These are phyloP conservation scores for Sprattus sprattus DNA, from an alignment of 2,113 vertebrate genomes.

Conservation along the genomic window DNA sequence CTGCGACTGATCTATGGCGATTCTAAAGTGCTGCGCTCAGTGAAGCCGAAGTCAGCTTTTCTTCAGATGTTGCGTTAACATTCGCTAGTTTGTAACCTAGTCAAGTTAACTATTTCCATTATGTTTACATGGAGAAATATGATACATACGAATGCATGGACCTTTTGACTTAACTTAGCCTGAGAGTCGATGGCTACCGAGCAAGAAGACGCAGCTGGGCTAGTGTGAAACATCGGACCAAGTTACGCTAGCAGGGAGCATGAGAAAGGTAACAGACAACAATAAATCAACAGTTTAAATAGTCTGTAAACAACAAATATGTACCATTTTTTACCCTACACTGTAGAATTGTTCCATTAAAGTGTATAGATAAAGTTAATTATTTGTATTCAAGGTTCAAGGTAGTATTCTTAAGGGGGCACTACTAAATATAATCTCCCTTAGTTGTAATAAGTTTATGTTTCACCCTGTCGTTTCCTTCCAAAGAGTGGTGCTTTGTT, in stretches of 20 bases:
- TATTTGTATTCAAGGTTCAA: background rate
- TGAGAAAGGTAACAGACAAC: constrained; percentile 44
- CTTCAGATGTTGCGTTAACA: constrained; percentile 9
- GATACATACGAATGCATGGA: constrained; percentile 26
- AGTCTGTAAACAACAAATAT: background rate
- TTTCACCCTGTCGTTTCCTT: constrained; percentile 31
- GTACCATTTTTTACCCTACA: background rate
- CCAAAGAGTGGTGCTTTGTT: constrained; percentile 29
- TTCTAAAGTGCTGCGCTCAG: background rate
- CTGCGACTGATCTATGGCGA: background rate
- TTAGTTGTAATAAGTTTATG: background rate
- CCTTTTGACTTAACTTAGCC: constrained; percentile 42
- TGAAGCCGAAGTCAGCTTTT: constrained; percentile 1
- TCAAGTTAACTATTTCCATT: constrained; percentile 40
- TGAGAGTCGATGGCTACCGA: constrained; percentile 47
- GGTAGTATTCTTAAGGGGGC: background rate
- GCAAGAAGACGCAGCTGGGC: constrained; percentile 48
- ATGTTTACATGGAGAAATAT: constrained; percentile 44
- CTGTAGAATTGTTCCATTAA: background rate
- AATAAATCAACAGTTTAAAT: background rate
- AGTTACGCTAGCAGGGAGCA: constrained; percentile 29
- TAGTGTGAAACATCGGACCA: constrained; percentile 49
- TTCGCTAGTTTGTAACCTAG: background rate
- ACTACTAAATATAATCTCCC: background rate
- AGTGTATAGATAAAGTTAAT: background rate